Percentiles rank a stretch among this genome's conserved stretches.
Evolutionary conservation across 2,888 invertebrate genomes (phyloP).

Genomic region (Cerceris rybyensis): DNA sequence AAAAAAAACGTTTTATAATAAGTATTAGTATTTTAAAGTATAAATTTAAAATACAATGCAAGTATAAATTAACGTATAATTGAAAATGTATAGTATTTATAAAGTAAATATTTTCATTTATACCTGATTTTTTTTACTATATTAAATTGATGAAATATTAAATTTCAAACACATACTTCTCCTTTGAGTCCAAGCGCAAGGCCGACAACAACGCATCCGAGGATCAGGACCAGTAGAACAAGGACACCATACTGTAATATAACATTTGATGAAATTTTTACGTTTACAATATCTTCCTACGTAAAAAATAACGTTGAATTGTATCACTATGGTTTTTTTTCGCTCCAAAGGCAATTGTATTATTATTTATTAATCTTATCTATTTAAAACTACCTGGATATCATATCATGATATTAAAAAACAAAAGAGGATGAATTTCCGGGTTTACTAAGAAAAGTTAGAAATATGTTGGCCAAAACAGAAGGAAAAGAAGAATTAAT

Average conservation of each 20-base stretch:
- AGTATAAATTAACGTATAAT: too few species aligned
- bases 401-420: too few species aligned
- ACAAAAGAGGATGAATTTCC: too few species aligned
- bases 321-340: neutral
- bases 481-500: too few species aligned
- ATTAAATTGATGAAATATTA: neutral
- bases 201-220: slow-evolving; percentile 87
- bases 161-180: slow-evolving; percentile 80
- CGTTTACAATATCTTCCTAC: neutral
- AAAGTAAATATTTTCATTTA: neutral
- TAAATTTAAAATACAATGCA: too few species aligned
- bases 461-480: too few species aligned
- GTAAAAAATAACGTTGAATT: neutral
- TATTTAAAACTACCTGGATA: too few species aligned
- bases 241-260: slow-evolving; percentile 87
- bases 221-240: slow-evolving; percentile 85
- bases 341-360: too few species aligned
- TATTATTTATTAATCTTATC: too few species aligned
- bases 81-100: too few species aligned
- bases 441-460: too few species aligned
- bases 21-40: too few species aligned
- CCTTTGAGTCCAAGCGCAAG: slow-evolving; percentile 86
- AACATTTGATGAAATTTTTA: neutral
- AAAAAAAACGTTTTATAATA: neutral
- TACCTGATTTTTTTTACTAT: neutral